Base-by-base conservation (phyloP, 1,140 invertebrate genomes). In the Sogatella furcifera region DNA sequence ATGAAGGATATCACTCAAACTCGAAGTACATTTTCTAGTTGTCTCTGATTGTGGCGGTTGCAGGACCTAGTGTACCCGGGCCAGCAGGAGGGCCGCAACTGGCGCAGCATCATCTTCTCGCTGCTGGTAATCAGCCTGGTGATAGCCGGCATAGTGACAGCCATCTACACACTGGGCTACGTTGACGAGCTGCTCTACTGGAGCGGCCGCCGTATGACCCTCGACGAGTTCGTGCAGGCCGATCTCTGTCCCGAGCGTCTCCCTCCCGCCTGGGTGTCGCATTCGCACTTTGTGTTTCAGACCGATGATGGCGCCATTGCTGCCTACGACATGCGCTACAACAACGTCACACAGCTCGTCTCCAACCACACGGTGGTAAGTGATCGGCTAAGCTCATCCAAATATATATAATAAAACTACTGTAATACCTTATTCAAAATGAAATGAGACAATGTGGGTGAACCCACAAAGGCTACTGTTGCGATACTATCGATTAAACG, bases 181-280 rank as follows among this genome's bases (percentile, higher is more conserved):
- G 88, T 90, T 67, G 88, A 91, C 77, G 88, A 90, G 73, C 78
- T 91, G 64, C 76, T 91, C 52, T 91, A 90, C 73, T 90, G 86
- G 87, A 88, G 85, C 65, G 88, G 88, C 60, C 80, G 82, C 62
- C 81, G 88, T 57, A 87, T 91, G 81, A 83, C 84, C 57, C 77
- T 90, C 62, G 85, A 89, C 73, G 86, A 90, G 77, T 59, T 61
- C 38, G 63, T 69, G 6, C 58, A 84, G 69, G 85, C 85, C 66
- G 85, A 89, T 68, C 76, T 90, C 67, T 83, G 81, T 62, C 86
- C 85, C 24, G 80, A 80, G 66, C 78, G 86, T 65, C 77, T 90
- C 66, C 82, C 85, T 65, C 85, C 86, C 46, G 80, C 85, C 62
- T 90, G 88, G 88, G 81, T 90, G 61, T 82, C 84, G 64, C 79